Evolutionary conservation across 2,888 invertebrate species (phyloP).

Genomic region (Catocala sponsa): DNA sequence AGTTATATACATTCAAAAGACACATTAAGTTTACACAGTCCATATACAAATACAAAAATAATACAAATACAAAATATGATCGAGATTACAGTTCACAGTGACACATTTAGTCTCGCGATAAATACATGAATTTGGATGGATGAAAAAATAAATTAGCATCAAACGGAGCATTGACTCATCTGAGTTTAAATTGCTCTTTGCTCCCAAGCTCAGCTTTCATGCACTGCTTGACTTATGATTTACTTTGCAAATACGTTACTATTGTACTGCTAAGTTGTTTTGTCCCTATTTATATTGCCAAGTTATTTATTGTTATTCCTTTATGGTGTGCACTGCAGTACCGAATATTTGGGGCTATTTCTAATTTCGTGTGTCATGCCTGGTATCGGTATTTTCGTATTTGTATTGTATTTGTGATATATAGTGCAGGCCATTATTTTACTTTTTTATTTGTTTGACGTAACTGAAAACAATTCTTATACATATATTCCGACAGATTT

Average conservation of each 20-base stretch:
- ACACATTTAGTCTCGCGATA: no score
- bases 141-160: no score
- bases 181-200: slow-evolving; percentile 51
- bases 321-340: slow-evolving; percentile 29
- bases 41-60: no score
- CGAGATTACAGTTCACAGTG: no score
- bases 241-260: slow-evolving; percentile 66
- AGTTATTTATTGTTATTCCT: slow-evolving; percentile 46
- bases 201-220: slow-evolving; percentile 63
- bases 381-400: not conserved
- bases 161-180: slow-evolving; percentile 2
- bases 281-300: slow-evolving; percentile 52
- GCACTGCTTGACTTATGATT: slow-evolving; percentile 73
- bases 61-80: no score
- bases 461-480: not conserved
- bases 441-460: not conserved
- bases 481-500: no score
- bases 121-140: no score
- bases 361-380: not conserved
- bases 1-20: no score
- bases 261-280: slow-evolving; percentile 50
- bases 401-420: not conserved
- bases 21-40: no score
- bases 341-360: slow-evolving; percentile 9
- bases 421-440: no score